Base-by-base conservation (phyloP, 2,113 vertebrate species). In the Apteryx owenii region DNA sequence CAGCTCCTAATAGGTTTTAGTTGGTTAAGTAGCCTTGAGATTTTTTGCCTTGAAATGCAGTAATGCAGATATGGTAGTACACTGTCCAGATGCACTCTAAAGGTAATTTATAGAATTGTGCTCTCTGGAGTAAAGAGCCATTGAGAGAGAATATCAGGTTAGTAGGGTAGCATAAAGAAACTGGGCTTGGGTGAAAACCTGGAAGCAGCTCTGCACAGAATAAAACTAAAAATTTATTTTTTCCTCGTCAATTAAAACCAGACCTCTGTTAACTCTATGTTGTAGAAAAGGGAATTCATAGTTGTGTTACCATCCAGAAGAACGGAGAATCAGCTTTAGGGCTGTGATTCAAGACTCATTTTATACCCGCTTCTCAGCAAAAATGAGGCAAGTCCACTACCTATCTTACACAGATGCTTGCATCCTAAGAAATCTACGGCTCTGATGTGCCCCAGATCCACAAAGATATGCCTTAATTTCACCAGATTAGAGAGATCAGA, bases 251-350 rank as follows among this genome's bases (percentile, higher is more conserved):
- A 62, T 54, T 70, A 75, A 73, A 10, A n/a, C 15, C 64, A 73
- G 44, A 12, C 16, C 66, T 80, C 50, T 1, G 0, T n/a, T 28
- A 78, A n/a, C n/a, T 19, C 10, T 6, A 22, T 1, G 1, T 10
- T 36, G 81, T 38, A 1, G 0, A 64, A 81, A 16, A 40, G 7
- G 23, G 61, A 87, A 60, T 6, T 23, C 44, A 18, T 12, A 2
- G 0, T 38, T 1, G 1, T 69, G 51, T 17, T 61, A 56, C 15
- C 0, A 0, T 48, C 22, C 25, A 26, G 25, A 20, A 36, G 18
- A 40, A 20, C 12, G 8, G 56, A 40, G 26, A 51, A 73, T 9
- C 28, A 51, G n/a, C 17, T 12, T 38, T 56, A 31, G 5, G 28
- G 51, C 26, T 21, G 12, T 36, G 36, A 54, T 53, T 0, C 28